Base-by-base conservation (phyloP, 2,113 vertebrate genomes). In the Abramis brama region DNA sequence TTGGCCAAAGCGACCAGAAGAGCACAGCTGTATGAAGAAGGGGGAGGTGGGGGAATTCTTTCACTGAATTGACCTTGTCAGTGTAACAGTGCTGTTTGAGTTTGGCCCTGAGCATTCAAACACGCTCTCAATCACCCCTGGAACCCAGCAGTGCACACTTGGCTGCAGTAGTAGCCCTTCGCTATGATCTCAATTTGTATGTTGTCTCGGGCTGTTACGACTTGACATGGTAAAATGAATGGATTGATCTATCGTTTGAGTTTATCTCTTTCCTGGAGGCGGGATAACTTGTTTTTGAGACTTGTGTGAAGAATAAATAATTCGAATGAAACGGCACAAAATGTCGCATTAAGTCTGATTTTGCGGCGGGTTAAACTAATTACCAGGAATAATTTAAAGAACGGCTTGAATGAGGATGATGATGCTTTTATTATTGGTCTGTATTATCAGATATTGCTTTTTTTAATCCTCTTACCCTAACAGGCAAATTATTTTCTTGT, bases 61-160 rank as follows among this genome's bases (percentile, higher is more conserved):
- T 90, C 91, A 93, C 91, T 89, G 91, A 89, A 87, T 89, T 64
- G 95, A 94, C 94, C 95, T 96, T 96, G 94, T 94, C 93, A 94
- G 88, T 91, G 93, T 95, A 95, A 94, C 95, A 95, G 90, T 94
- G 91, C 94, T 95, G 94, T 95, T 94, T 93, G 92, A 94, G 92
- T 94, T 95, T 95, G 95, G 93, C 95, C 95, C 94, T 95, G 95
- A 95, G 94, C 94, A 87, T 94, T 93, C 92, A 94, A 95, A 95
- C 94, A 93, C 91, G 91, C 93, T 91, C 93, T 96, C 95, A 92
- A 96, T 96, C 95, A 95, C 93, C 91, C 86, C 91, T 91, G 92
- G 93, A 94, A 94, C 93, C 92, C 91, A 90, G 92, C 88, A 89
- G 94, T 93, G 94, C 91, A 94, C 94, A 95, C 92, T 93, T 93